Conservation (phyloP, 2,797 vertebrate genomes). For the Sebastes kiyomatsui region DNA sequence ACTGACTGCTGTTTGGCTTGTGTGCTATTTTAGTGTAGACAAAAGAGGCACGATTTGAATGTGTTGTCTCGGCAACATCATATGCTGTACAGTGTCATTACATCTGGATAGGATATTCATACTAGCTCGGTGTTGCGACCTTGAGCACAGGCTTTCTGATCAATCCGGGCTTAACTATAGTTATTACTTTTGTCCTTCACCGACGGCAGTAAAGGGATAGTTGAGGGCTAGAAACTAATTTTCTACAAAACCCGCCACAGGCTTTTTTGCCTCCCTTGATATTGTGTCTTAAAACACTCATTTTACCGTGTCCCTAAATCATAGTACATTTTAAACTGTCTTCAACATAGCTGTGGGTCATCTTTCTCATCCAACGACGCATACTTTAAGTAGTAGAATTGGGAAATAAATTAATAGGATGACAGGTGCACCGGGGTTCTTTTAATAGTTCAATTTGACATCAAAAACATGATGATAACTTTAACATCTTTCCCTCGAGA, state of each 20-base stretch:
- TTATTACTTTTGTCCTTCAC: constrained; percentile 46
- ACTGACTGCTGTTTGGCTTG: neutral
- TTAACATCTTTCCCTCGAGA: constrained; percentile 11
- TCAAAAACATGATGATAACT: constrained; percentile 11
- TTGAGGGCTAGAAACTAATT: constrained; percentile 1
- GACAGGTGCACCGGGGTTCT: neutral
- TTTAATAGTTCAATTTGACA: constrained; percentile 4
- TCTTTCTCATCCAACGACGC: neutral
- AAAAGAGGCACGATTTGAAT: constrained; percentile 19
- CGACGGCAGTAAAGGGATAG: neutral
- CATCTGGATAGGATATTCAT: constrained; percentile 43
- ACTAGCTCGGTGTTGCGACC: constrained; percentile 31
- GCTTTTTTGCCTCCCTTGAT: constrained; percentile 1
- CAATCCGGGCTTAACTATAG: constrained; percentile 34
- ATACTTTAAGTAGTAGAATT: neutral
- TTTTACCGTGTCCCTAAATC: constrained; percentile 27
- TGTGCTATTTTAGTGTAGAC: neutral
- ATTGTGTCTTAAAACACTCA: neutral
- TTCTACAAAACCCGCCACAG: constrained; percentile 19
- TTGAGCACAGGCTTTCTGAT: constrained; percentile 21
- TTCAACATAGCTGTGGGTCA: constrained; percentile 15
- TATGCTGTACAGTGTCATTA: constrained; percentile 16
- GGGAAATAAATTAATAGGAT: constrained; percentile 19
- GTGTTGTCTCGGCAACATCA: constrained; percentile 40
- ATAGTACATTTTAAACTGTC: constrained; percentile 17